Base-by-base conservation (phyloP, 2,113 vertebrate genomes). In the Clarias macrocephalus region DNA sequence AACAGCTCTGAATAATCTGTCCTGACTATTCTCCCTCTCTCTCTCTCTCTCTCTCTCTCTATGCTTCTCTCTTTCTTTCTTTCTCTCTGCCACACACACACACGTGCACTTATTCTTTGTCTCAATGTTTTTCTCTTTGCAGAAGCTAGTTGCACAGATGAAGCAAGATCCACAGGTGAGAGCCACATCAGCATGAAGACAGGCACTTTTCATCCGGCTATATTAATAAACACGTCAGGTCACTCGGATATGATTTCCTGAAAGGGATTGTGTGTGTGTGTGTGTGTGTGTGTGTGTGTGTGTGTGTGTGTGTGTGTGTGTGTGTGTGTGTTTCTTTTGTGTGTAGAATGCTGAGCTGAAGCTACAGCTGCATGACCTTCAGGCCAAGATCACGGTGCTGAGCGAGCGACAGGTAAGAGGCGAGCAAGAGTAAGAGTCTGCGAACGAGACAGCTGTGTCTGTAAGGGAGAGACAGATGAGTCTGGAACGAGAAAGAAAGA, bases 321-420 rank as follows among this genome's bases (percentile, higher is more conserved):
- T 30, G 42, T 80, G 83, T 84, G 57, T 72, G 73, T 75, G 42
- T 89, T 23, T 70, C 28, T 75, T 94, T 94, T 89, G 52, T 90
- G 94, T 93, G 68, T 94, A 97, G 97, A 97, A 97, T 33, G 96
- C 96, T 94, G 97, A 97, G 94, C 94, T 97, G 95, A 97, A 97
- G 95, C 96, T 97, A 94, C 96, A 97, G 88, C 96, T 97, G 93
- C 96, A 97, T 95, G 97, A 97, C 96, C 96, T 97, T 91, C 97
- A 97, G 96, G 96, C 97, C 94, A 97, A 97, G 96, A 97, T 97
- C 94, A 97, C 96, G 94, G 95, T 96, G 91, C 93, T 97, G 92
- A 97, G 97, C 95, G 97, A 97, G 92, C 96, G 97, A 66, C 91
- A 91, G 91, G 91, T 77, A 77, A 77, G 75, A 76, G 42, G n/a